These are phyloP conservation scores for Ptychobarbus kaznakovi DNA, from an alignment of 2,797 vertebrate species.

Conservation along the genomic window DNA sequence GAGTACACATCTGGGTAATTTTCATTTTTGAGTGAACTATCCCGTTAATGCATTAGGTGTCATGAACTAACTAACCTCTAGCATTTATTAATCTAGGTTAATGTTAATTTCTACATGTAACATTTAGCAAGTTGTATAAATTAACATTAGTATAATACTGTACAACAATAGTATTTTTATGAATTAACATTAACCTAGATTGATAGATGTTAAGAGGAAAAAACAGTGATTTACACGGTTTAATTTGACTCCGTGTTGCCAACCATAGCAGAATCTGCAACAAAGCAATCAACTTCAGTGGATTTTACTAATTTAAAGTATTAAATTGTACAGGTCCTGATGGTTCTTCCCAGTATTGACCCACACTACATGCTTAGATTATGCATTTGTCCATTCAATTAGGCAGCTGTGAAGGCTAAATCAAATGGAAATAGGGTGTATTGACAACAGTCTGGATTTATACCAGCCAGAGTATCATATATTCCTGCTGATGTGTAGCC, in stretches of 20 bases:
- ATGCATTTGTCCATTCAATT: conserved; percentile 53
- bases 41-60: not conserved
- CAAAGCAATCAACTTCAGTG: conserved; percentile 42
- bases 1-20: not conserved
- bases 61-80: not conserved
- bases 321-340: conserved; percentile 36
- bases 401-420: conserved; percentile 50
- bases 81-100: not conserved
- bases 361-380: conserved; percentile 51
- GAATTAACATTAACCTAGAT: not conserved
- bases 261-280: not conserved
- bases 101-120: not conserved
- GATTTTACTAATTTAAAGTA: conserved; percentile 32
- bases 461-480: conserved; percentile 66
- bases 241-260: too few species aligned
- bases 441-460: conserved; percentile 68
- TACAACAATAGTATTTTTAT: not conserved
- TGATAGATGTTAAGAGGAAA: too few species aligned
- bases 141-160: not conserved
- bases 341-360: conserved; percentile 34
- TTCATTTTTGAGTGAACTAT: not conserved
- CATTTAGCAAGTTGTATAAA: not conserved
- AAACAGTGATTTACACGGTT: too few species aligned
- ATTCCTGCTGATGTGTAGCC: conserved; percentile 71
- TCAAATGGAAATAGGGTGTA: conserved; percentile 64